Base-by-base conservation (phyloP, 2,113 vertebrate genomes). In the Trichechus manatus region DNA sequence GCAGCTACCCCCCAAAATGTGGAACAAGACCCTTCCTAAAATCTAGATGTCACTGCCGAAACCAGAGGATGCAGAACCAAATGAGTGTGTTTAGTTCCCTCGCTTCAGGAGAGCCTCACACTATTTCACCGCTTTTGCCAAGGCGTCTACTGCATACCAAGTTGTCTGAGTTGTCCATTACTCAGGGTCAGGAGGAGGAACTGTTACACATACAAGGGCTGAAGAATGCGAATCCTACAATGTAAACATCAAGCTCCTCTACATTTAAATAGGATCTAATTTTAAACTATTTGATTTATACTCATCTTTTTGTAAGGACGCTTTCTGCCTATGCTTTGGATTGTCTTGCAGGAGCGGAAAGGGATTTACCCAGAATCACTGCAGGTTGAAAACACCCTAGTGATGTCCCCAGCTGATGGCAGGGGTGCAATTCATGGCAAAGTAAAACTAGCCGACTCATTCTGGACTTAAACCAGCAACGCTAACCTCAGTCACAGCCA, bases 161-260 rank as follows among this genome's bases (percentile, higher is more conserved):
- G 53, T 22, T 31, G 36, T 53, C 23, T 50, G 68, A 53, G 39
- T 47, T 87, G n/a, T 36, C 7, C 31, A 9, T 70, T 72, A 33
- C 66, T 47, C 20, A 29, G 36, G n/a, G 22, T 3, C 8, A 33
- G 53, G 50, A 81, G 39, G 83, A 68, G 14, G 75, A 29, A 9
- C 44, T 86, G 85, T 70, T 61, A 68, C 50, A 95, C 3, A 61
- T 31, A 79, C 17, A 27, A 82, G 74, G 68, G 14, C 64, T 88
- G 47, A 87, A 85, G 66, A 95, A 82, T 81, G 56, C 36, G 90
- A 90, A 93, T 64, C 6, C 53, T 79, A 31, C 25, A 75, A 85
- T 70, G 94, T 50, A 95, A 95, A 81, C 53, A 89, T 75, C 75
- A 95, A 81, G 23, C 25, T 91, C 44, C 39, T 95, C 27, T 64